Percentiles rank a stretch among this genome's conserved stretches.
Conservation (phyloP, 2,797 vertebrate species). For the Clangula hyemalis region DNA sequence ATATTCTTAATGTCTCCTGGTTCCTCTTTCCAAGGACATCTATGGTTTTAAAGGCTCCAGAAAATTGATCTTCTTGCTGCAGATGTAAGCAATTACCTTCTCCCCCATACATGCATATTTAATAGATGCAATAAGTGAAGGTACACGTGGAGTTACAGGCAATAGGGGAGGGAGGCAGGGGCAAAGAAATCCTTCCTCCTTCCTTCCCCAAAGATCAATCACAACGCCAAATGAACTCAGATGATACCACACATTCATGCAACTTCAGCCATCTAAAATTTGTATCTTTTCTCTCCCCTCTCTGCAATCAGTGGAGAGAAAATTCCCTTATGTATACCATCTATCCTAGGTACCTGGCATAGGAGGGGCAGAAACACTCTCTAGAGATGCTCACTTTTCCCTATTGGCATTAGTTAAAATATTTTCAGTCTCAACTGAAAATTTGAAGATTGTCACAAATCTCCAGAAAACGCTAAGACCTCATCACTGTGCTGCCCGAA, state of each 20-base stretch:
- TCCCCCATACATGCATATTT: not conserved
- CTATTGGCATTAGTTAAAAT: not conserved
- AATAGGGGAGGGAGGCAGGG: not conserved
- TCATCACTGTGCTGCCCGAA: not conserved
- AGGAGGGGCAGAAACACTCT: not conserved
- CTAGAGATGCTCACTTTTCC: not conserved
- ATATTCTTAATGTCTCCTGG: not conserved
- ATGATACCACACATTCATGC: not conserved
- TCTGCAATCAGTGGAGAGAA: not conserved
- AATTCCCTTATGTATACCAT: fast-evolving
- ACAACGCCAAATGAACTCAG: not conserved
- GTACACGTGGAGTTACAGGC: not conserved
- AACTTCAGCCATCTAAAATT: not conserved
- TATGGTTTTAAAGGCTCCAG: not conserved
- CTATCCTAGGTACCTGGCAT: not conserved
- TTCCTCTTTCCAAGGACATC: not conserved
- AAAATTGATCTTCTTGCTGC: constrained; percentile 24
- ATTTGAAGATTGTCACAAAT: not conserved
- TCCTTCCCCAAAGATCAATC: not conserved
- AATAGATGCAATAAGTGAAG: not conserved
- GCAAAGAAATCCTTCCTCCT: not conserved
- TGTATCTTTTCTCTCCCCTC: not conserved
- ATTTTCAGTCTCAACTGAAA: not conserved
- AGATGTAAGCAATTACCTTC: not conserved
- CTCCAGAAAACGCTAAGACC: not conserved